A percentile compares a stretch with the other conserved stretches of the same genome.
phyloP scores from a whole-genome alignment of 1,140 invertebrate genomes.

The Drosophila orena region DNA sequence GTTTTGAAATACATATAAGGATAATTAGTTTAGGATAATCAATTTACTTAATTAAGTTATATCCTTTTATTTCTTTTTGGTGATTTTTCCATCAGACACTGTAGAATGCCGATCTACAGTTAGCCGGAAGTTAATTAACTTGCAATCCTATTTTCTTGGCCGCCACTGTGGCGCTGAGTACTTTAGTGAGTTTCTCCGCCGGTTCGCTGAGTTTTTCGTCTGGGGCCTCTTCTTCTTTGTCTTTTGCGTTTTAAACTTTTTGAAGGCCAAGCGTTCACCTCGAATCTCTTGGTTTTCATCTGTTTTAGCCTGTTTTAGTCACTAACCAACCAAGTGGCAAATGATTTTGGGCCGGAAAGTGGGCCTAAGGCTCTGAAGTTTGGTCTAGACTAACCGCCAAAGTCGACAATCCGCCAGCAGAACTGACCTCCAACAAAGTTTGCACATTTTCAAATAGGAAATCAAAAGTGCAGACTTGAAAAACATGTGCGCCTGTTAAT shows the following conservation, averaged over 20 bases:
- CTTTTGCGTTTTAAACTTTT: conserved; percentile 68
- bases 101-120: too few species aligned
- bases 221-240: conserved; percentile 44
- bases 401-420: not conserved
- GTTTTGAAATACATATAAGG: not conserved
- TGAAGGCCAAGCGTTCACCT: conserved; percentile 76
- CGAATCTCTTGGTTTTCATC: conserved; percentile 39
- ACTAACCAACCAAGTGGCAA: not conserved
- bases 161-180: conserved; percentile 12
- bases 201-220: conserved; percentile 31
- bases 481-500: conserved; percentile 69
- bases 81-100: not conserved
- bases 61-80: too few species aligned
- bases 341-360: conserved; percentile 9
- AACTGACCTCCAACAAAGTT: conserved; percentile 59
- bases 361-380: not conserved
- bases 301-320: conserved; percentile 16
- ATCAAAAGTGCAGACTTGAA: conserved; percentile 3
- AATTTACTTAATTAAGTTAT: too few species aligned
- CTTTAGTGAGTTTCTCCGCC: conserved; percentile 34
- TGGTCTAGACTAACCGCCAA: not conserved
- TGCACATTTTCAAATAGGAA: conserved; percentile 1
- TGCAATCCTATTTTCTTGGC: conserved; percentile 1
- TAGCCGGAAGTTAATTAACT: not conserved
- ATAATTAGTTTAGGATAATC: too few species aligned